phyloP scores from a whole-genome alignment of 2,888 invertebrate genomes.

The Melanchra persicariae region DNA sequence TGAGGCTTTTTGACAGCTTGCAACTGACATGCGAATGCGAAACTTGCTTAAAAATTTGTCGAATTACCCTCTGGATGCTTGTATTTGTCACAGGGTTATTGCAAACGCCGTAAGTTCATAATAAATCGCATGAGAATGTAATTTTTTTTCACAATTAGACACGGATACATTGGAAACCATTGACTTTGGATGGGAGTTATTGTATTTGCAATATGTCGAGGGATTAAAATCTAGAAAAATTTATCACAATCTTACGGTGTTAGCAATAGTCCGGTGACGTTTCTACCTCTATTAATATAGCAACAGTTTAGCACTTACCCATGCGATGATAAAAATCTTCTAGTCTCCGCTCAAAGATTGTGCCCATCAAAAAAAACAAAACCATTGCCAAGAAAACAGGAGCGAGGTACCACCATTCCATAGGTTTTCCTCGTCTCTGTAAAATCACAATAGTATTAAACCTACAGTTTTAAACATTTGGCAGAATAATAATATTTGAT shows the following conservation, averaged over 20 bases:
- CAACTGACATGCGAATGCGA: no score
- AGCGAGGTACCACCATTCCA: constrained; percentile 80
- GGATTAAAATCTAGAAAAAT: no score
- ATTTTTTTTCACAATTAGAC: no score
- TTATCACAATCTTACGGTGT: no score
- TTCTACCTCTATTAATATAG: background rate
- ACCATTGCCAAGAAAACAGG: constrained; percentile 80
- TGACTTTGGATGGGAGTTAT: no score
- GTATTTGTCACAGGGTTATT: background rate
- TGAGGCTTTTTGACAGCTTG: no score
- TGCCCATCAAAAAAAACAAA: constrained; percentile 83
- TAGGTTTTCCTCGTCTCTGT: constrained; percentile 58
- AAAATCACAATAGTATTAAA: background rate
- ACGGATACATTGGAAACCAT: no score
- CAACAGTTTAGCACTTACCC: constrained; percentile 74
- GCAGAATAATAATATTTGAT: background rate
- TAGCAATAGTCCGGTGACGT: background rate
- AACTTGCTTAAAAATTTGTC: no score
- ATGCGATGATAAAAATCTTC: constrained; percentile 73
- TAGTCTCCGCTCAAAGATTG: constrained; percentile 79
- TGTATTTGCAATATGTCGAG: no score
- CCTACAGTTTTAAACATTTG: background rate
- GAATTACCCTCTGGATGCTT: background rate
- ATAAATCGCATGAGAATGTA: no score
- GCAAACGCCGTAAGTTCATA: no score